A percentile compares a stretch with the other conserved stretches of the same genome.
Evolutionary conservation across 2,888 invertebrate species (phyloP).

Genomic region (Sylvicola cinctus): DNA sequence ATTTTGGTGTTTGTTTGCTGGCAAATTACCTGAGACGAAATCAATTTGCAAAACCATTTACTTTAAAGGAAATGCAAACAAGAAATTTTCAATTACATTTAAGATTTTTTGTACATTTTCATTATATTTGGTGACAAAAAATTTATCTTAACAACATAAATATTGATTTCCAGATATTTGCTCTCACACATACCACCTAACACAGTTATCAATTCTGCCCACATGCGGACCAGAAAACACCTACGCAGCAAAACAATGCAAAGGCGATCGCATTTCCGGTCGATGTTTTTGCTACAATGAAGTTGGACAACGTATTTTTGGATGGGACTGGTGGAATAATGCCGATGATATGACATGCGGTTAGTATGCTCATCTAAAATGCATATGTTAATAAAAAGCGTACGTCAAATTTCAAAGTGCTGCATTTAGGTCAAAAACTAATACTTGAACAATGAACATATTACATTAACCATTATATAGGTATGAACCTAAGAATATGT

Average conservation of each 20-base stretch:
- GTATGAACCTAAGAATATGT: conserved; percentile 1
- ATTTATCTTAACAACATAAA: no score
- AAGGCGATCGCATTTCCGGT: conserved; percentile 36
- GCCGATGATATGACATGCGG: conserved; percentile 43
- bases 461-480: not conserved
- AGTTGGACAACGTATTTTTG: conserved; percentile 39
- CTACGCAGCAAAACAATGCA: conserved; percentile 43
- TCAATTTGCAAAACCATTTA: no score
- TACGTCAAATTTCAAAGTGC: not conserved
- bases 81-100: no score
- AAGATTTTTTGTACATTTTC: no score
- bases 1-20: no score
- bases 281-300: conserved; percentile 46
- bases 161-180: conserved; percentile 11
- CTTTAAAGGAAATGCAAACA: no score
- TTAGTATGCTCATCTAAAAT: conserved; percentile 19
- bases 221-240: conserved; percentile 34
- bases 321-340: conserved; percentile 36
- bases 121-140: no score
- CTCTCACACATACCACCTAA: conserved; percentile 11
- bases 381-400: conserved; percentile 6
- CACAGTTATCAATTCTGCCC: conserved; percentile 17
- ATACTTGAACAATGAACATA: conserved; percentile 1
- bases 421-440: not conserved
- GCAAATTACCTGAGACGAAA: no score